Base-by-base conservation (phyloP, 1,140 invertebrate species). In the Propsilocerus akamusi region DNA sequence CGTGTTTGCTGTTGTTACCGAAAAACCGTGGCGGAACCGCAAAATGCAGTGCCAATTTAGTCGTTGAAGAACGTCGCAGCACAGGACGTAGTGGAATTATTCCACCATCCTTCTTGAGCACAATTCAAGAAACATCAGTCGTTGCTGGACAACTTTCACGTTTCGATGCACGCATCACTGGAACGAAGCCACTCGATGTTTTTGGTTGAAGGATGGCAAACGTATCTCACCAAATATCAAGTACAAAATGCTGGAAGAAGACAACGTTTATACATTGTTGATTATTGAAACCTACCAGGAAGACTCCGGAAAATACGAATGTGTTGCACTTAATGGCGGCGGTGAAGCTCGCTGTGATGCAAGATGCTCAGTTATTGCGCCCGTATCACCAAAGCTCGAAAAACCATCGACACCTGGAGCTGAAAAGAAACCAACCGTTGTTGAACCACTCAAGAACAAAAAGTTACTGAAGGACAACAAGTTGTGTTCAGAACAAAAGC, bases 151-250 rank as follows among this genome's bases (percentile, higher is more conserved):
- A 87, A 58, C 63, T 90, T 28, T 82, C 86, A 0, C 71, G 87
- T 56, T 86, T 95, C 53, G 88, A 92, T 60, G 82, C 84, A 5
- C 81, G 84, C 68, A 78, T 94, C 20, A 76, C 80, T 17, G 89
- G 87, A 32, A 88, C 86, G 0, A 87, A 86, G 58, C 89, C 90
- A 25, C 68, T 94, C 49, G 88, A 93, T 60, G 86, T 93, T 5
- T 92, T 59, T 95, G 90, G 89, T 65, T 93, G 7, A 93, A 92
- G 74, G 88, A 94, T 67, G 89, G 91, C 22, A 86, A 87, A 65
- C 93, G 91, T 66, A 71, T 94, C 22, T 73, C 76, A 46, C 76
- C 88, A 25, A 88, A 91, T 60, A 87, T 86, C 34, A 78, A 86
- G 50, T 88, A 89, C 64, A 91, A 93, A 63, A 85, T 83, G 51